Base-by-base conservation (phyloP, 1,140 invertebrate species). In the Arctopsyche grandis region DNA sequence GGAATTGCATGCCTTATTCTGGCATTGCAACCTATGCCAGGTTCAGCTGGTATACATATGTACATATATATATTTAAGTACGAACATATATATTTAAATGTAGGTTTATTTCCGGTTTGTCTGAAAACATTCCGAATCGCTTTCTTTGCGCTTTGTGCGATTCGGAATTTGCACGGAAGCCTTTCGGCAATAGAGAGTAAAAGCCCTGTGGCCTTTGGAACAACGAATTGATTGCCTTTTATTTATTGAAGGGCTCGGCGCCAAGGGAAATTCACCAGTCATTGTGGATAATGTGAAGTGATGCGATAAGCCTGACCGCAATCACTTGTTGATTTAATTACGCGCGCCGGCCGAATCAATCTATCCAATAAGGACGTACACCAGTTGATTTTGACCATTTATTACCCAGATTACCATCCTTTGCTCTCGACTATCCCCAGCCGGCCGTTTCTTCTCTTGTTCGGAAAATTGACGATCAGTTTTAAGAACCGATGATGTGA, bases 281-380 rank as follows among this genome's bases (percentile, higher is more conserved):
- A 66, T 22, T 66, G 63, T 66, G 63, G 63, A 66, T 66, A 66
- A 66, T 66, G 63, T 66, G 63, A 66, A 66, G 63, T 66, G 63
- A 66, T 66, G 63, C 63, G 63, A 66, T 66, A 66, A 66, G 63
- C 63, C 63, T 26, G 63, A 66, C 63, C 63, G 63, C 63, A 26
- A 66, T 66, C 63, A 66, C 63, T 66, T 66, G 63, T 66, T 66
- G 63, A 66, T 66, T 66, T 66, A 66, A 66, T 66, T 66, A 66
- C 63, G 63, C 22, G 26, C 63, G 21, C 22, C 24, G 63, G 24
- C 9, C 63, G 22, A 52, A 52, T 52, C 48, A 52, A 52, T 52
- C 48, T 16, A 12, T 52, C 16, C 48, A 52, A 52, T 52, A 52
- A 52, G 48, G 48, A 52, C 48, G 48, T 52, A 52, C 48, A 52